phyloP scores from a whole-genome alignment of 2,888 invertebrate species.

The Lasioglossum figueresi region DNA sequence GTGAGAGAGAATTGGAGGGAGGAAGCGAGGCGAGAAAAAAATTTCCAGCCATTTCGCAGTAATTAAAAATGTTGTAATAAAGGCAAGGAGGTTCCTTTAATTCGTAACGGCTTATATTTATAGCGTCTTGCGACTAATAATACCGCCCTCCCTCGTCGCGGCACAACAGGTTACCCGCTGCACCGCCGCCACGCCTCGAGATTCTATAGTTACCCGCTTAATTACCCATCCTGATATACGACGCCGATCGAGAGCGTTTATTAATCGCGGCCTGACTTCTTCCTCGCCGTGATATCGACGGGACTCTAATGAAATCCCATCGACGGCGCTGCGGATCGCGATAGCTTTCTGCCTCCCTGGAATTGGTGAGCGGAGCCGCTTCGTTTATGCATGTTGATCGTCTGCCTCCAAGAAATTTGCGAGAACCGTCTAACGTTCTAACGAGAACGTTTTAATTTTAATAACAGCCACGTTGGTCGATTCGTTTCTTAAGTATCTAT shows the following conservation, averaged over 20 bases:
- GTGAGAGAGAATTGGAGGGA: background rate
- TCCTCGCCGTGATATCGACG: slow-evolving; percentile 42
- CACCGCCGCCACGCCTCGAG: slow-evolving; percentile 77
- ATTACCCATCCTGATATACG: slow-evolving; percentile 81
- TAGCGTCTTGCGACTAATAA: slow-evolving; percentile 64
- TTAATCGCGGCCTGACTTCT: slow-evolving; percentile 56
- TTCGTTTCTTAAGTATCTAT: background rate
- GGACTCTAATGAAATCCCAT: slow-evolving; percentile 47
- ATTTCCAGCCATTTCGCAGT: slow-evolving; percentile 79
- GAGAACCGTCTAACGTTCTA: background rate
- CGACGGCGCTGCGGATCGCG: slow-evolving; percentile 11
- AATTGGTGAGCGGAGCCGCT: background rate
- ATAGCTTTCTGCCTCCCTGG: background rate
- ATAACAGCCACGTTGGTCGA: background rate
- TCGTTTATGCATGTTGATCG: slow-evolving; percentile 4
- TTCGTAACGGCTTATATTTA: slow-evolving; percentile 72
- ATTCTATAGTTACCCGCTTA: slow-evolving; percentile 83
- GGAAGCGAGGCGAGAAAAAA: slow-evolving; percentile 67
- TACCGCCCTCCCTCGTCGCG: slow-evolving; percentile 44
- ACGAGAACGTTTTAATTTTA: background rate
- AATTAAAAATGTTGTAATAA: slow-evolving; percentile 81
- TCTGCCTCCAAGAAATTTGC: background rate
- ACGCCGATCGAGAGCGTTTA: slow-evolving; percentile 60
- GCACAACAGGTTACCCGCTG: slow-evolving; percentile 64
- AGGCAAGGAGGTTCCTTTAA: slow-evolving; percentile 72